phyloP scores from a whole-genome alignment of 2,888 invertebrate species.

The Drosophila parthenogenetica region DNA sequence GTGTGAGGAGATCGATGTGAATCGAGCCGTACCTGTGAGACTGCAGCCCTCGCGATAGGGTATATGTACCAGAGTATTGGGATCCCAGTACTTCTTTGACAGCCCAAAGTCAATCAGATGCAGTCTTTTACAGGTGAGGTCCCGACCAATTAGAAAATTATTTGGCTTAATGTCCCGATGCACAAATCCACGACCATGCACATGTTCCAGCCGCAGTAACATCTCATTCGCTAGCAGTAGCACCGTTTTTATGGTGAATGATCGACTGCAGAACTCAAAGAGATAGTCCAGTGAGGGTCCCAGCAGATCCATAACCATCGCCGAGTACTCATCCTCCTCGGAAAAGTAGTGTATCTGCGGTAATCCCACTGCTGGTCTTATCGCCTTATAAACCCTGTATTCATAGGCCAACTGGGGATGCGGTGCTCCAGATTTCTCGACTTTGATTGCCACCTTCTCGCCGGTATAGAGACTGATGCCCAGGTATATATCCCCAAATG shows the following conservation, averaged over 20 bases:
- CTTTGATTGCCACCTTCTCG: constrained; percentile 98
- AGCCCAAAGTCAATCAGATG: constrained; percentile 99
- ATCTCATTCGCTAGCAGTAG: constrained; percentile 98
- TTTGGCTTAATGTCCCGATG: constrained; percentile 98
- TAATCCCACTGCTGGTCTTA: constrained; percentile 98
- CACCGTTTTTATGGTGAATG: constrained; percentile 99
- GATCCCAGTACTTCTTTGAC: constrained; percentile 98
- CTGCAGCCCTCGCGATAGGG: constrained; percentile 99
- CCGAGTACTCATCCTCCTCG: constrained; percentile 98
- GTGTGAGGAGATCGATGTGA: constrained; percentile 99
- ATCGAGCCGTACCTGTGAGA: constrained; percentile 89
- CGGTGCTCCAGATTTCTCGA: constrained; percentile 98
- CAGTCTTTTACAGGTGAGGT: constrained; percentile 96
- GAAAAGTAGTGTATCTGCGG: constrained; percentile 98
- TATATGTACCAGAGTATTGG: constrained; percentile 96
- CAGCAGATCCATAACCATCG: constrained; percentile 99
- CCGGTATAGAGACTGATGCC: constrained; percentile 95
- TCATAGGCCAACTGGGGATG: constrained; percentile 99
- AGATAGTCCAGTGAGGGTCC: constrained; percentile 98
- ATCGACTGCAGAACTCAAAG: constrained; percentile 98
- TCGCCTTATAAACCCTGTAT: constrained; percentile 98
- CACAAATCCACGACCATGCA: constrained; percentile 98
- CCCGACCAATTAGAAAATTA: constrained; percentile 98
- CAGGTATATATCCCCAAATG: constrained; percentile 99
- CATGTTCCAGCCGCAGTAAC: constrained; percentile 97